phyloP scores from a whole-genome alignment of 2,113 vertebrate genomes.

The Stigmatopora nigra region DNA sequence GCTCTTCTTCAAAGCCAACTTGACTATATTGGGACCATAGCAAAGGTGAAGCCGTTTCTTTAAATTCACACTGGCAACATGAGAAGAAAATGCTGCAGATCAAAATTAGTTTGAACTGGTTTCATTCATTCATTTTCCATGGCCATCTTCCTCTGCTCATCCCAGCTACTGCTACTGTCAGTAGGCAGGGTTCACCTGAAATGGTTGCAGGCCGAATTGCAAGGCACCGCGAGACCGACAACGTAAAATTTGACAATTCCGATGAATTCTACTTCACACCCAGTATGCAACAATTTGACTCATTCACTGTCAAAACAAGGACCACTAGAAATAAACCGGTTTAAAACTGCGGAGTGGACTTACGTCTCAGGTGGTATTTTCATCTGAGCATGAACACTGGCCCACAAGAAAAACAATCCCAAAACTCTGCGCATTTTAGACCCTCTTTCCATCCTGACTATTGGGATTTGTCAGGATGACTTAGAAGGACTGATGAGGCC shows the following conservation, averaged over 20 bases:
- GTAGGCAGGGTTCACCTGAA: no score
- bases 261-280: not conserved
- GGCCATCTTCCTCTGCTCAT: no score
- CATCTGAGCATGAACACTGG: slow-evolving; percentile 68
- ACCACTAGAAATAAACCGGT: not conserved
- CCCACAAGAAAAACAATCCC: slow-evolving; percentile 59
- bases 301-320: not conserved
- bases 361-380: slow-evolving; percentile 87
- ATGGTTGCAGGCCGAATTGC: no score
- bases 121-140: not conserved
- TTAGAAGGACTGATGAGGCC: slow-evolving; percentile 20
- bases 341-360: slow-evolving; percentile 53
- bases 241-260: no score
- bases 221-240: no score
- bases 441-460: slow-evolving; percentile 34
- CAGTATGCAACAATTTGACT: not conserved
- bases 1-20: not conserved
- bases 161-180: no score
- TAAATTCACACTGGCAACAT: not conserved
- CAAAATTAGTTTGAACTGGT: not conserved
- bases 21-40: not conserved
- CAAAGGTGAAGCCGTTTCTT: not conserved
- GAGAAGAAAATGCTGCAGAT: not conserved
- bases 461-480: slow-evolving; percentile 10
- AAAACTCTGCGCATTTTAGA: slow-evolving; percentile 58